phyloP scores from a whole-genome alignment of 2,113 vertebrate species.

The Cairina moschata region DNA sequence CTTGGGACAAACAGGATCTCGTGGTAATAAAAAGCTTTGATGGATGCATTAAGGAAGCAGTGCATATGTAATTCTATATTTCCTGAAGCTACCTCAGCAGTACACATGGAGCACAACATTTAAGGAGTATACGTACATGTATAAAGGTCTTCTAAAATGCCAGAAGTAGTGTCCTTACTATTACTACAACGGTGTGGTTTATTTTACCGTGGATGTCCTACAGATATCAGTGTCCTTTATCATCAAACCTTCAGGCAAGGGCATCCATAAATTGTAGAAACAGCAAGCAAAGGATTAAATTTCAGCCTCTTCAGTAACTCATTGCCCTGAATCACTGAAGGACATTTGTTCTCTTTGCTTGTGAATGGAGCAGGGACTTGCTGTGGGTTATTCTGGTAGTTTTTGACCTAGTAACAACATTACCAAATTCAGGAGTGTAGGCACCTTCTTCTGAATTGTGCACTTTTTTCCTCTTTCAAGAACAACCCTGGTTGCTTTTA shows the following conservation, averaged over 20 bases:
- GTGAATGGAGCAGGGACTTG: neutral
- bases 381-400: neutral
- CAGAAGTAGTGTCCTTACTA: neutral
- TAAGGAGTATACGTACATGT: neutral
- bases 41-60: conserved; percentile 46
- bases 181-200: neutral
- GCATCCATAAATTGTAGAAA: conserved; percentile 5
- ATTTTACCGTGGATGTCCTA: neutral
- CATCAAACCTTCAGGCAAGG: neutral
- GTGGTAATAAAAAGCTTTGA: conserved; percentile 52
- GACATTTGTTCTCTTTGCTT: neutral
- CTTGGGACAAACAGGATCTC: conserved; percentile 48
- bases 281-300: neutral
- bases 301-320: neutral
- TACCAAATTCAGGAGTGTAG: neutral
- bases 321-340: neutral
- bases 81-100: conserved; percentile 44
- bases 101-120: neutral
- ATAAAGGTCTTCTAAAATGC: neutral
- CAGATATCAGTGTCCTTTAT: neutral
- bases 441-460: neutral
- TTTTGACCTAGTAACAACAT: neutral
- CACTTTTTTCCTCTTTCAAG: neutral
- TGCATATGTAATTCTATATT: conserved; percentile 42
- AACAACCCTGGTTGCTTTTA: neutral